Conservation (phyloP, 2,888 invertebrate species). For the Emesis furor region DNA sequence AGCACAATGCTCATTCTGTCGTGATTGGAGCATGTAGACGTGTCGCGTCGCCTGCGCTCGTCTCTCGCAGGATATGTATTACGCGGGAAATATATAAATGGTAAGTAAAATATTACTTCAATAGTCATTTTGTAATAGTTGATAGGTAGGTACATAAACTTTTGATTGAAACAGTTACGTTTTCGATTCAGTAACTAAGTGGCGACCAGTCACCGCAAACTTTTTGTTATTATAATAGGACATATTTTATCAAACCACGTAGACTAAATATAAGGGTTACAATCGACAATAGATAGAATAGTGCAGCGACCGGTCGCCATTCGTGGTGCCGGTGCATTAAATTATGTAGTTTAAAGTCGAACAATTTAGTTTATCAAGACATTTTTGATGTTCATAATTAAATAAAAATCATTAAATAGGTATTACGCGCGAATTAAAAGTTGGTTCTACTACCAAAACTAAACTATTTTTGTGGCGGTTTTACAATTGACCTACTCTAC, state of each 20-base stretch:
- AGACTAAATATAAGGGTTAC: background rate
- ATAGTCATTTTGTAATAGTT: constrained; percentile 3
- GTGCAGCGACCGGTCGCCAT: constrained; percentile 16
- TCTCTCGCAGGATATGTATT: background rate
- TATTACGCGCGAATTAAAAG: no score
- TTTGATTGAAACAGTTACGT: constrained; percentile 8
- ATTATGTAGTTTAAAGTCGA: background rate
- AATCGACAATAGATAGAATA: background rate
- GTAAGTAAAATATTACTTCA: background rate
- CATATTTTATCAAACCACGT: no score
- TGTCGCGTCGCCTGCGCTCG: no score
- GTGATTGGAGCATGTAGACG: no score
- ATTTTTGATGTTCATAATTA: no score
- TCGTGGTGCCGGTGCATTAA: background rate
- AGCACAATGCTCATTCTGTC: no score
- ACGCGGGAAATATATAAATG: background rate
- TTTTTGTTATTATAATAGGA: no score
- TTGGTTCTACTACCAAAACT: no score
- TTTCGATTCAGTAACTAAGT: constrained; percentile 13
- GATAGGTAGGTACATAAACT: constrained; percentile 10
- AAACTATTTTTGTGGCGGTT: no score
- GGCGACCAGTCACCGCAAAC: no score
- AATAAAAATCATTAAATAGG: no score
- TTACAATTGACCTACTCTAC: no score
- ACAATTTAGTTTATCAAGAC: background rate